Base-by-base conservation (phyloP, 1,140 invertebrate genomes). In the Dendrolimus punctatus region DNA sequence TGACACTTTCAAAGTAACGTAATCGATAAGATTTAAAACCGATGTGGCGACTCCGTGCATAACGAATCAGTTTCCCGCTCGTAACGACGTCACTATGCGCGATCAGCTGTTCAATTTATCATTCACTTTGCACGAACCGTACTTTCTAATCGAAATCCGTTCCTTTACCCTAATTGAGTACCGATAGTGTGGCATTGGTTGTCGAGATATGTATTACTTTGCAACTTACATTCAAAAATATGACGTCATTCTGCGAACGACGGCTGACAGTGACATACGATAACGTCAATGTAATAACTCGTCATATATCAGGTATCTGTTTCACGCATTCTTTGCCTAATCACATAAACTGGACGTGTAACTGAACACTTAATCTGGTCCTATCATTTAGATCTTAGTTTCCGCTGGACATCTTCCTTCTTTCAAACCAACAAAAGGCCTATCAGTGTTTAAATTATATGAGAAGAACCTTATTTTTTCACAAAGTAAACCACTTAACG, bases 331-430 rank as follows among this genome's bases (percentile, higher is more conserved):
- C 75, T 80, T 82, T 83, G 76, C 80, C 80, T 82, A 77, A 83
- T 80, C 79, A 80, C 73, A 76, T 72, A 72, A 76, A 73, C 67
- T 86, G 83, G 83, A 85, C 83, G 83, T 80, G 73, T 71, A 73
- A 78, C 76, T 82, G 80, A 86, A 86, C 80, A 84, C 78, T 82
- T 77, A 76, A 68, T 71, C 66, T 84, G 82, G 80, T 86, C 82
- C 79, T 80, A 77, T 54, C 67, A 64, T 69, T 63, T 65, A 52
- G 64, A 68, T 49, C 40, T 61, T 38, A 23, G 23, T n/a, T 45
- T 45, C 2, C 6, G n/a, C n/a, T 45, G n/a, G 23, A n/a, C 43
- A 10, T n/a, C n/a, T 9, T n/a, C 43, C 6, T 9, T 45, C 43
- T 45, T 10, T 6, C 23, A 45, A 45, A 45, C n/a, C n/a, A n/a